Percentiles rank a stretch among this genome's conserved stretches.
Conservation (phyloP, 2,888 invertebrate genomes). For the Metacarcinus magister region DNA sequence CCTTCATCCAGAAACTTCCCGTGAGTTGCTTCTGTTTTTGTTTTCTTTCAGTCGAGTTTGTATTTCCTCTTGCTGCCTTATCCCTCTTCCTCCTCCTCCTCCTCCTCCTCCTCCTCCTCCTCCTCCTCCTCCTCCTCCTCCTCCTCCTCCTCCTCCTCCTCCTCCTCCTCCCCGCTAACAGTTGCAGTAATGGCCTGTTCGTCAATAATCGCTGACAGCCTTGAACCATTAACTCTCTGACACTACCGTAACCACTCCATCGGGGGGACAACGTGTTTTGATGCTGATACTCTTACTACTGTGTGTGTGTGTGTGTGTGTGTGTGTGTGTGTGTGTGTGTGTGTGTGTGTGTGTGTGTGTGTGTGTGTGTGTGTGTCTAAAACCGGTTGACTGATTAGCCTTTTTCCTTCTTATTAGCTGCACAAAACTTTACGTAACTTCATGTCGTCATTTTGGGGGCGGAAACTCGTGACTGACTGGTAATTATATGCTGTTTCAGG, state of each 20-base stretch:
- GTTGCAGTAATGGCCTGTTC: slow-evolving; percentile 53
- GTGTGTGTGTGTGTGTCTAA: too few relatives aligned
- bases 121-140: not conserved
- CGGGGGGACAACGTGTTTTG: not conserved
- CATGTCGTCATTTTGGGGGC: too few relatives aligned
- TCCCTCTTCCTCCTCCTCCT: too few relatives aligned
- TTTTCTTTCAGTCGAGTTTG: not conserved
- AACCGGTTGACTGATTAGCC: too few relatives aligned
- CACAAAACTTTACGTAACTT: too few relatives aligned
- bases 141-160: not conserved
- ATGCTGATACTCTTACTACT: not conserved
- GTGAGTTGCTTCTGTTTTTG: not conserved
- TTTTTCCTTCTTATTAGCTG: too few relatives aligned
- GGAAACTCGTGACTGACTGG: too few relatives aligned
- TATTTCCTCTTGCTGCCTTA: not conserved
- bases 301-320: not conserved
- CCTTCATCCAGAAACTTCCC: too few relatives aligned
- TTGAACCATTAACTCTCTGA: slow-evolving; percentile 34
- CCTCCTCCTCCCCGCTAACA: not conserved
- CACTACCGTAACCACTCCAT: not conserved
- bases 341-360: slow-evolving; percentile 26
- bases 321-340: too few relatives aligned
- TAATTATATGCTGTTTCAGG: not conserved
- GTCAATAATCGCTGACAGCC: slow-evolving; percentile 66
- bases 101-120: not conserved